A percentile compares a stretch with the other conserved stretches of the same genome.
Conservation (phyloP, 2,888 invertebrate genomes). For the Leucoma salicis region DNA sequence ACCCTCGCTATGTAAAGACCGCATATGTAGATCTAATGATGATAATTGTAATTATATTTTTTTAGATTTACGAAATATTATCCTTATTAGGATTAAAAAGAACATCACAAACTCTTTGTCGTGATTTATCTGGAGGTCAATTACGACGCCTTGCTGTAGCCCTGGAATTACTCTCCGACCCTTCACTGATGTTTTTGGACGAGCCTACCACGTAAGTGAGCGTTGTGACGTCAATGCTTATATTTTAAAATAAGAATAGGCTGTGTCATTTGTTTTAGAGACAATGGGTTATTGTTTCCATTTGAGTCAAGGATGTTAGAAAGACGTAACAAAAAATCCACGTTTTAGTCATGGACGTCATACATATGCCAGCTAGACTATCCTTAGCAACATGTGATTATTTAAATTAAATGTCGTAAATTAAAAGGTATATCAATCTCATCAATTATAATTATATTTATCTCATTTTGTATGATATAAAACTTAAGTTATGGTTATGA, state of each 20-base stretch:
- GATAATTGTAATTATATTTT: too few species aligned
- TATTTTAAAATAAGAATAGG: slow-evolving; percentile 24
- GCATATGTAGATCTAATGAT: too few species aligned
- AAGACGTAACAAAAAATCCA: slow-evolving; percentile 4
- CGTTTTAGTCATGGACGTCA: too few species aligned
- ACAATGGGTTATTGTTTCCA: slow-evolving; percentile 24
- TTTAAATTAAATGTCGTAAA: too few species aligned
- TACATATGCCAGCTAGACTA: too few species aligned
- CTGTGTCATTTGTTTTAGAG: slow-evolving; percentile 14
- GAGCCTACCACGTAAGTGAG: slow-evolving; percentile 90
- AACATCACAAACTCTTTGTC: slow-evolving; percentile 85
- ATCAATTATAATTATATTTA: too few species aligned
- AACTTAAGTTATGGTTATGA: too few species aligned
- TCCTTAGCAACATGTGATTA: too few species aligned
- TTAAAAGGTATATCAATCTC: too few species aligned
- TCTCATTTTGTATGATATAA: too few species aligned
- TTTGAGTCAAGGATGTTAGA: background rate
- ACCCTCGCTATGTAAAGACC: too few species aligned
- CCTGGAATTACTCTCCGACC: slow-evolving; percentile 92
- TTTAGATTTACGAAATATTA: slow-evolving; percentile 88
- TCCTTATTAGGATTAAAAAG: slow-evolving; percentile 87
- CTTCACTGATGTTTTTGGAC: slow-evolving; percentile 93
- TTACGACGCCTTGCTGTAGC: slow-evolving; percentile 91
- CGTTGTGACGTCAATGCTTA: slow-evolving; percentile 4
- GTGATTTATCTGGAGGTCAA: slow-evolving; percentile 92